phyloP scores from a whole-genome alignment of 1,140 invertebrate genomes.

The Latrodectus geometricus region DNA sequence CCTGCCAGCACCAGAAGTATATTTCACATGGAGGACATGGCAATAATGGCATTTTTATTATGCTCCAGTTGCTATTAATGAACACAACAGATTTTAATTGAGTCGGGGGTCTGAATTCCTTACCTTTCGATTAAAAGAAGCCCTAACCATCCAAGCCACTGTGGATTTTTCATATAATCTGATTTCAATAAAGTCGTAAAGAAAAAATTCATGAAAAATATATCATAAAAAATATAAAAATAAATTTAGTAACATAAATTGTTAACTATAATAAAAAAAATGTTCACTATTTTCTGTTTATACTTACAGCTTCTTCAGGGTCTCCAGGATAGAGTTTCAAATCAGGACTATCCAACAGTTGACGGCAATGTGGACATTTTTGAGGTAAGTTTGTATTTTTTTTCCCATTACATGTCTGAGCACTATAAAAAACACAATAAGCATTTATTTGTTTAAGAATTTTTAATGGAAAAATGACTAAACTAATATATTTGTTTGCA shows the following conservation, averaged over 20 bases:
- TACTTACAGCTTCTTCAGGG: constrained; percentile 40
- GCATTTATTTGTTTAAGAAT: no score
- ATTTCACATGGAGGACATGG: no score
- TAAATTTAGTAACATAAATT: background rate
- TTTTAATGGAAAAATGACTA: no score
- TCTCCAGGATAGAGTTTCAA: constrained; percentile 68
- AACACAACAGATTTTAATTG: no score
- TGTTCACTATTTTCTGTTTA: background rate
- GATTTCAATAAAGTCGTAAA: background rate
- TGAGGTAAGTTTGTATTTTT: background rate
- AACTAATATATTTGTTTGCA: no score
- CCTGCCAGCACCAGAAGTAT: no score
- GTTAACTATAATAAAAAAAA: background rate
- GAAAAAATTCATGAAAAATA: background rate
- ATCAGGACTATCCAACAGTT: constrained; percentile 76
- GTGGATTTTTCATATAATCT: no score
- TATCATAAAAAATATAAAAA: background rate
- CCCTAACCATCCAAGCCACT: background rate
- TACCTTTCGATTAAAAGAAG: no score
- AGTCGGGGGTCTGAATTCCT: no score
- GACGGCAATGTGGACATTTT: constrained; percentile 72
- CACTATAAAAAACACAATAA: no score
- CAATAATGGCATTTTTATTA: no score
- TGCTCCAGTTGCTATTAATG: no score
- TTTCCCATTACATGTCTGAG: background rate